phyloP scores from a whole-genome alignment of 2,797 vertebrate species.

The Alfaro cultratus region DNA sequence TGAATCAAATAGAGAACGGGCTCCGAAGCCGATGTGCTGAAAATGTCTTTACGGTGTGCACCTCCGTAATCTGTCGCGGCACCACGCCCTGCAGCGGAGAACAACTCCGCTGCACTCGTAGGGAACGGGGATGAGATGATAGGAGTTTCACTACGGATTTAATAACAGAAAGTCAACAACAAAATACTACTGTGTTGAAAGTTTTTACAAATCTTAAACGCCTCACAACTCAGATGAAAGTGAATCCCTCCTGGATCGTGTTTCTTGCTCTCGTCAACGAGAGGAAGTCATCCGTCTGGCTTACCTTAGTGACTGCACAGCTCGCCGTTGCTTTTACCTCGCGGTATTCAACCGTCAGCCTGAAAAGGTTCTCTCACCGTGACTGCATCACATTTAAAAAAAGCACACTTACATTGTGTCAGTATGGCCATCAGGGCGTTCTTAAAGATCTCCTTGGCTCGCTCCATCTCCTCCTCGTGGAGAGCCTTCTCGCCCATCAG shows the following conservation, averaged over 20 bases:
- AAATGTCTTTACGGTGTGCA: slow-evolving; percentile 34
- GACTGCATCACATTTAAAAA: neutral
- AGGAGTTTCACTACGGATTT: neutral
- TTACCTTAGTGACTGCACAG: slow-evolving; percentile 35
- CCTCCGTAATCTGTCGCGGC: slow-evolving; percentile 20
- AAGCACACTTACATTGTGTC: slow-evolving; percentile 90
- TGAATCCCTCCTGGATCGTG: neutral
- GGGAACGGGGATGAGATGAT: neutral
- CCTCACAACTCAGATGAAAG: neutral
- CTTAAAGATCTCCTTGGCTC: slow-evolving; percentile 92
- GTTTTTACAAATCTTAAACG: neutral
- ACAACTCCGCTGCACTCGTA: neutral
- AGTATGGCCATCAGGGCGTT: slow-evolving; percentile 91
- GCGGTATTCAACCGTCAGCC: neutral
- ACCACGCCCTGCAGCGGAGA: slow-evolving; percentile 20
- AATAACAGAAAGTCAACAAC: neutral
- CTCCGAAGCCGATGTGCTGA: slow-evolving; percentile 31
- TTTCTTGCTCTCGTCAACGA: neutral
- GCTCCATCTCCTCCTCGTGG: slow-evolving; percentile 93
- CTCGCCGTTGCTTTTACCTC: neutral
- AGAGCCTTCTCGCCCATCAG: slow-evolving; percentile 93
- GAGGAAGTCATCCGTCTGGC: neutral
- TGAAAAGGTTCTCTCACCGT: neutral
- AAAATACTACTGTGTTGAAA: neutral
- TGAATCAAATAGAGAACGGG: slow-evolving; percentile 37